Evolutionary conservation across 2,888 invertebrate species (phyloP), one percentile per base, ranked within the genome.

Genomic region (Hemistola chrysoprasaria): DNA sequence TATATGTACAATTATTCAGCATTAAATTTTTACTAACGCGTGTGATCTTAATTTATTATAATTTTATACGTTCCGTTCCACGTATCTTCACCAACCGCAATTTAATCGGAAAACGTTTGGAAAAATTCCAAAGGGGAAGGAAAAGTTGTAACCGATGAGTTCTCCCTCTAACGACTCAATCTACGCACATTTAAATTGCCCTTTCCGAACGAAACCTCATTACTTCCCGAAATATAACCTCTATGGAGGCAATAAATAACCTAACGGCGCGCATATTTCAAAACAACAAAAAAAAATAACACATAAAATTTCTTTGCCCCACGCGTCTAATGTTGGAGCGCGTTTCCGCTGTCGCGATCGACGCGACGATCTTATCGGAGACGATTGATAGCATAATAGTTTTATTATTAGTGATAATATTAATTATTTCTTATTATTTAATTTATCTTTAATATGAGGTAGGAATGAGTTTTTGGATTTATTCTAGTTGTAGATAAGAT

Each of bases 141-240:
- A 40, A 40, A 46, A 38, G 43, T 48, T 50, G 50, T 50, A 63
- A 69, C 75, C 76, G 67, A 71, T 69, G 70, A 65, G 57, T 71
- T 62, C 65, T 62, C 69, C 75, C 75, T 71, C 42, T 50, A 80
- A 85, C 83, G 80, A 79, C 86, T 86, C 87, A 85, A 86, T 87
- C 83, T 84, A 79, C 80, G 82, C 78, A 77, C 83, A 84, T 85
- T 84, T 77, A 85, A 83, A 87, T 86, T 86, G 86, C 86, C 84
- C 83, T 84, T 84, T 79, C 84, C 81, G 83, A 87, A 85, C 82
- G 74, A 82, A 86, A 85, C 80, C 86, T 88, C 86, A 86, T 88
- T 87, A 87, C 86, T 84, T 80, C 81, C 84, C 82, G 81, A 84
- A 83, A 84, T 83, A 80, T 84, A 87, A 86, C 86, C 86, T 86